Conservation (phyloP, 2,888 invertebrate species). For the Dryadula phaetusa region DNA sequence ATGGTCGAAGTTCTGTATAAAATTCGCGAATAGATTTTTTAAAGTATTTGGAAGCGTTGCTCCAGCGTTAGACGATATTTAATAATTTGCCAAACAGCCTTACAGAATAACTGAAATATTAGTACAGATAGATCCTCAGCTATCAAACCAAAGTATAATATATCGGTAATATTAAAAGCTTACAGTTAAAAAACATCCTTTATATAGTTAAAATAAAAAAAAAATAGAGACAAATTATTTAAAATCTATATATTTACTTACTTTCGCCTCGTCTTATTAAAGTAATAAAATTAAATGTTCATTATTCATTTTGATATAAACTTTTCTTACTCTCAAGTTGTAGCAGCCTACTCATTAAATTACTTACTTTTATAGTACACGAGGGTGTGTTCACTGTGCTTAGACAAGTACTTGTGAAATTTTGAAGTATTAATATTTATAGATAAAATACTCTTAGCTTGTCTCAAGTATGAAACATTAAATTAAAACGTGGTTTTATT, state of each 20-base stretch:
- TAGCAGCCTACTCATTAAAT: slow-evolving; percentile 9
- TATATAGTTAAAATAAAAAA: too few species aligned
- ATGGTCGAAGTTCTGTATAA: too few species aligned
- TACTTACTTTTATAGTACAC: slow-evolving; percentile 9
- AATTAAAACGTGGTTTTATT: background rate
- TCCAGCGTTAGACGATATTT: too few species aligned
- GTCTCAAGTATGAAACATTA: slow-evolving; percentile 11
- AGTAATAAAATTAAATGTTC: background rate
- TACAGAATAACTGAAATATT: too few species aligned
- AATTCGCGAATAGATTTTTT: too few species aligned
- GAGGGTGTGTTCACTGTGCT: slow-evolving; percentile 21
- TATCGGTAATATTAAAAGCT: too few species aligned
- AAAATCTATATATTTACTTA: background rate
- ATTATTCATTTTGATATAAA: background rate
- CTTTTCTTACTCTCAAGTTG: slow-evolving; percentile 6
- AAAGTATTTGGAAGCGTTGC: too few species aligned
- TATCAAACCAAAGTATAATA: too few species aligned
- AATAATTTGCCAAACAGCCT: too few species aligned
- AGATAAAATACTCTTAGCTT: slow-evolving; percentile 14
- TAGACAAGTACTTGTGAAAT: slow-evolving; percentile 22
- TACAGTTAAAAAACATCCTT: too few species aligned
- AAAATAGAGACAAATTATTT: too few species aligned
- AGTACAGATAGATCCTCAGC: too few species aligned
- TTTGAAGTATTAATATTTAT: slow-evolving; percentile 23
- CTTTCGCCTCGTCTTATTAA: background rate